Evolutionary conservation across 2,888 invertebrate species (phyloP).

Genomic region (Tetranychus piercei): DNA sequence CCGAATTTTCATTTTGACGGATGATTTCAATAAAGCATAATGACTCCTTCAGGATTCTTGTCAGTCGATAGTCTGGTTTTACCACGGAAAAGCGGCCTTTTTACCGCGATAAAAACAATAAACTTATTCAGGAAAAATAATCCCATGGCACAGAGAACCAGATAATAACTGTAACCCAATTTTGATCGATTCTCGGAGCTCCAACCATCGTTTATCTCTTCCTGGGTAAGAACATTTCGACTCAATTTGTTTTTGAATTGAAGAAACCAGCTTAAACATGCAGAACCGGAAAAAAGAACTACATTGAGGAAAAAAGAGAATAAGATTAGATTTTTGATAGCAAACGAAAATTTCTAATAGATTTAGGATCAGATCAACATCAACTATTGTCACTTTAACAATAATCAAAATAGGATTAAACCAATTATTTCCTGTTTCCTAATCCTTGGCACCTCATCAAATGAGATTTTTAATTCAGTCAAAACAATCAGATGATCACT

Average conservation of each 20-base stretch:
- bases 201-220: conserved; percentile 62
- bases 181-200: conserved; percentile 59
- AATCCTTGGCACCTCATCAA: too few species aligned
- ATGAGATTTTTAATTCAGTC: background rate
- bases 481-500: background rate
- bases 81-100: conserved; percentile 44
- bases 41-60: conserved; percentile 43
- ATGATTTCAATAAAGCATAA: conserved; percentile 50
- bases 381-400: background rate
- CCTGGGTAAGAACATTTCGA: conserved; percentile 58
- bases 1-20: background rate
- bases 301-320: conserved; percentile 32
- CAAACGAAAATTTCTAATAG: background rate
- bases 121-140: conserved; percentile 53
- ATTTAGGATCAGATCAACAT: background rate
- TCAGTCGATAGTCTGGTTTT: conserved; percentile 46
- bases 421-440: too few species aligned
- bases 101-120: conserved; percentile 51
- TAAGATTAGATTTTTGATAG: background rate
- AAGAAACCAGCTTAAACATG: conserved; percentile 59
- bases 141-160: conserved; percentile 50
- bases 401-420: too few species aligned
- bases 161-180: conserved; percentile 74
- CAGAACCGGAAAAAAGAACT: conserved; percentile 55
- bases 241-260: conserved; percentile 63